These are phyloP conservation scores for Ophthalmolycus amberensis DNA, from an alignment of 2,113 vertebrate species.

Conservation along the genomic window DNA sequence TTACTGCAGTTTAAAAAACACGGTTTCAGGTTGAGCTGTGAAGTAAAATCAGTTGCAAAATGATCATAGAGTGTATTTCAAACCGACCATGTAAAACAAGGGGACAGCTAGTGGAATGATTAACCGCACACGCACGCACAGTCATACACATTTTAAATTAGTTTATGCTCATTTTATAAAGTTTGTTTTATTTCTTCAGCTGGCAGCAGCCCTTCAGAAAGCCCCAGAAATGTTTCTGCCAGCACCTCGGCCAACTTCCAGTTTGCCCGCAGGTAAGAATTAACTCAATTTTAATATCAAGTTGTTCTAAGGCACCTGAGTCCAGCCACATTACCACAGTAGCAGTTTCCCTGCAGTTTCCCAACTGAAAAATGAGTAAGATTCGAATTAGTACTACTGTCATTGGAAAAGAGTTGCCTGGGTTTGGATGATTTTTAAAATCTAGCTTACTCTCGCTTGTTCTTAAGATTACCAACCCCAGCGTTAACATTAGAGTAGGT, in stretches of 20 bases:
- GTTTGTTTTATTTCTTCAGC: conserved; percentile 71
- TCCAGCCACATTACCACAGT: neutral
- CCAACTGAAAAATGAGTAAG: neutral
- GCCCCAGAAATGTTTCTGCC: conserved; percentile 91
- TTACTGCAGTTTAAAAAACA: neutral
- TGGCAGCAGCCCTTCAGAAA: conserved; percentile 93
- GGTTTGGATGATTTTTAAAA: neutral
- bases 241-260: conserved; percentile 90
- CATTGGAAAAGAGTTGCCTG: neutral
- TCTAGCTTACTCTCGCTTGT: neutral
- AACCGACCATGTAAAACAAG: neutral
- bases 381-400: neutral
- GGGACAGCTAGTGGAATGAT: neutral
- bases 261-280: conserved; percentile 91
- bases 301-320: neutral
- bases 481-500: neutral
- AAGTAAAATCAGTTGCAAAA: neutral
- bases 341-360: neutral
- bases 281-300: conserved; percentile 7
- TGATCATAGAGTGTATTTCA: neutral
- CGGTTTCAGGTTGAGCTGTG: neutral
- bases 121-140: neutral
- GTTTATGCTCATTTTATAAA: neutral
- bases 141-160: neutral
- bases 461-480: neutral